Conservation (phyloP, 2,888 invertebrate species). For the Cetonia aurata region DNA sequence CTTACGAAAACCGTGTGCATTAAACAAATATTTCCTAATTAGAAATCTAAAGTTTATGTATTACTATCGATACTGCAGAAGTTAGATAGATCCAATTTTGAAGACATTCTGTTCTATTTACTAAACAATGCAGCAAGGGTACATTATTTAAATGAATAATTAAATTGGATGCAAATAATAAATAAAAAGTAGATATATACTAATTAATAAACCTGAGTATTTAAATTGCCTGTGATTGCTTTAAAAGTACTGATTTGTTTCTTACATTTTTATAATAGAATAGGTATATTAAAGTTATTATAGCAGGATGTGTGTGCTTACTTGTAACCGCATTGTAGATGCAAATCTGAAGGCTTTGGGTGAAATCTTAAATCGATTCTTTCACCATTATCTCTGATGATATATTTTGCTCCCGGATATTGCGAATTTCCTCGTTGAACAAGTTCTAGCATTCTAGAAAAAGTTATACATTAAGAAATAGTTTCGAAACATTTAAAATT, state of each 20-base stretch:
- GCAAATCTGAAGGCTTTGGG: slow-evolving; percentile 96
- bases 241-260: too few relatives aligned
- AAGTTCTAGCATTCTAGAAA: slow-evolving; percentile 82
- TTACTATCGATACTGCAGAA: too few relatives aligned
- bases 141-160: too few relatives aligned
- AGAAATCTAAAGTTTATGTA: neutral
- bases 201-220: too few relatives aligned
- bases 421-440: slow-evolving; percentile 97
- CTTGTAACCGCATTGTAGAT: slow-evolving; percentile 95
- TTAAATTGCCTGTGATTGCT: too few relatives aligned
- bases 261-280: too few relatives aligned
- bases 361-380: slow-evolving; percentile 98
- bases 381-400: slow-evolving; percentile 98
- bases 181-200: too few relatives aligned
- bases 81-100: too few relatives aligned
- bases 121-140: too few relatives aligned
- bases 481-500: neutral
- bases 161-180: too few relatives aligned
- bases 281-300: neutral
- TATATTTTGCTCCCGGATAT: slow-evolving; percentile 99
- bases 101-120: too few relatives aligned
- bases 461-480: neutral
- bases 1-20: neutral
- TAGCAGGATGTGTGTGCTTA: slow-evolving; percentile 50
- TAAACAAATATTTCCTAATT: too few relatives aligned